Evolutionary conservation across 2,797 vertebrate genomes (phyloP).

Genomic region (Brotula barbata): DNA sequence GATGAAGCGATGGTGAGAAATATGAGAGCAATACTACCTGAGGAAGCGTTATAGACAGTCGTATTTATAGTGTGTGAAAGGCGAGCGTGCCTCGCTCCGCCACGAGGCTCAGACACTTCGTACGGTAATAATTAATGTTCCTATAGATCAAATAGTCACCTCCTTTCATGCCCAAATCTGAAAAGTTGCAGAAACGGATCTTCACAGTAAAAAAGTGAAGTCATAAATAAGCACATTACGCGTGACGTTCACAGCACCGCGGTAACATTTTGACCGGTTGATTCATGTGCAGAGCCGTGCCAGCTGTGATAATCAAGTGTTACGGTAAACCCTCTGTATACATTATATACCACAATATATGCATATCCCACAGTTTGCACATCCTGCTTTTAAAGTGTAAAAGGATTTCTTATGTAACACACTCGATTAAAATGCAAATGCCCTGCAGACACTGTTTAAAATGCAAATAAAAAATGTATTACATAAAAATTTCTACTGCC

Average conservation of each 20-base stretch:
- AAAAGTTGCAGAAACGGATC: too few species aligned
- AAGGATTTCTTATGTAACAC: constrained; percentile 24
- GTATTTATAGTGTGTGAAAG: too few species aligned
- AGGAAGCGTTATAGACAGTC: too few species aligned
- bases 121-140: constrained; percentile 44
- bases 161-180: constrained; percentile 16
- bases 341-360: neutral
- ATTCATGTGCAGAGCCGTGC: neutral
- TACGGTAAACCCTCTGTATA: too few species aligned
- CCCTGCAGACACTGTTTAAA: constrained; percentile 25
- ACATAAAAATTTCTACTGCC: too few species aligned
- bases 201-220: constrained; percentile 17
- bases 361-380: too few species aligned
- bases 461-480: constrained; percentile 40
- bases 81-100: too few species aligned
- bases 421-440: constrained; percentile 17
- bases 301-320: neutral
- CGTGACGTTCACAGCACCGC: constrained; percentile 1
- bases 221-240: constrained; percentile 9
- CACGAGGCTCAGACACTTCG: too few species aligned
- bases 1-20: too few species aligned
- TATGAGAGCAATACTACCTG: too few species aligned
- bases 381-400: neutral
- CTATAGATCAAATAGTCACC: constrained; percentile 50
- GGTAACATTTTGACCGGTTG: constrained; percentile 5